Evolutionary conservation across 1,140 invertebrate species (phyloP).

Genomic region (Pachypeltis micranthus): DNA sequence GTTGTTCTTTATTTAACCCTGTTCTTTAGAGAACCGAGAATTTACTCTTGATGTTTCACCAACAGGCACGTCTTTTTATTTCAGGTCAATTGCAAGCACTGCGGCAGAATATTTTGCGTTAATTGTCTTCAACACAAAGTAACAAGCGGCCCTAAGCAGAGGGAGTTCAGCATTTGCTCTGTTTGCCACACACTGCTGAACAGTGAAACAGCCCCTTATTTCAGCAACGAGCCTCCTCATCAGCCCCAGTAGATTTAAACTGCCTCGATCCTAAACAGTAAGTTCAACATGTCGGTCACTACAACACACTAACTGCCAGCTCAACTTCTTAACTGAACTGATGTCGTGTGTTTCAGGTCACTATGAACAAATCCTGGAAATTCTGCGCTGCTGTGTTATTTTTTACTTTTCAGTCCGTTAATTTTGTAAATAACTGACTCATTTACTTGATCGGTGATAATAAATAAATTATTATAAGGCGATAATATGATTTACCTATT

Average conservation of each 20-base stretch:
- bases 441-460: not conserved
- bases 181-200: slow-evolving; percentile 95
- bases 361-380: not conserved
- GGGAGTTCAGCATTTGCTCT: slow-evolving; percentile 81
- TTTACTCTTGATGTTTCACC: slow-evolving; percentile 15
- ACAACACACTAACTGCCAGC: not conserved
- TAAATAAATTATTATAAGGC: no score
- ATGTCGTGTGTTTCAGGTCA: not conserved
- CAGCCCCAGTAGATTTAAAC: not conserved
- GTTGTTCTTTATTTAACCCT: no score
- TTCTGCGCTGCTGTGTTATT: not conserved
- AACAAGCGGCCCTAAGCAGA: slow-evolving; percentile 70
- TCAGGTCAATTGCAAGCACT: slow-evolving; percentile 85
- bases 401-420: not conserved
- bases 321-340: not conserved
- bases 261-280: not conserved
- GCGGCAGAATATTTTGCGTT: slow-evolving; percentile 87
- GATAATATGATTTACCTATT: no score
- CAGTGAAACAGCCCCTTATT: slow-evolving; percentile 85
- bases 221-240: slow-evolving; percentile 69
- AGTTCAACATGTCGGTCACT: not conserved
- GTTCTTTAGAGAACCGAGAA: no score
- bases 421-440: not conserved
- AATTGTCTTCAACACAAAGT: slow-evolving; percentile 73
- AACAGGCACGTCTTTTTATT: slow-evolving; percentile 26